Percentiles rank a stretch among this genome's conserved stretches.
Conservation (phyloP, 2,888 invertebrate species). For the Malachius bipustulatus region DNA sequence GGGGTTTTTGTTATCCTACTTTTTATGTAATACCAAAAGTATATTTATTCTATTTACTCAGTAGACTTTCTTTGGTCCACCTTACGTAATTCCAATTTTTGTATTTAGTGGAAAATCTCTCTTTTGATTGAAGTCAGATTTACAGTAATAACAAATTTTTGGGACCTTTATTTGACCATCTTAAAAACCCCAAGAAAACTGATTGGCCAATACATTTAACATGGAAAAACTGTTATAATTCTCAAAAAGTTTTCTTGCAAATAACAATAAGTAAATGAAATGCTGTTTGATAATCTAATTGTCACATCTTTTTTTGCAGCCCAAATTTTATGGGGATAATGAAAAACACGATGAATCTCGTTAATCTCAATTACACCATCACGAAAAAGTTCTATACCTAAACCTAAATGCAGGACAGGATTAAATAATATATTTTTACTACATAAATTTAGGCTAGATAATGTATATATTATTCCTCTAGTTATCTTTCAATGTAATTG, state of each 20-base stretch:
- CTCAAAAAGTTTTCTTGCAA: no score
- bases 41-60: no score
- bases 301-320: conserved; percentile 37
- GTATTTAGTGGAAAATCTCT: conserved; percentile 8
- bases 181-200: no score
- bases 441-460: not conserved
- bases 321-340: conserved; percentile 53
- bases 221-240: no score
- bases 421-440: conserved; percentile 1
- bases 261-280: no score
- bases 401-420: not conserved
- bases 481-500: not conserved
- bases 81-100: no score
- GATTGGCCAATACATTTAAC: not conserved
- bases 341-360: conserved; percentile 46
- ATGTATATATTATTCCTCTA: not conserved
- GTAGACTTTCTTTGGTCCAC: no score
- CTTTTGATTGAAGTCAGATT: conserved; percentile 5
- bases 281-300: not conserved
- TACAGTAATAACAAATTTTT: conserved; percentile 7
- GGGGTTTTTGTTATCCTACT: no score
- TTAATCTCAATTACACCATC: conserved; percentile 8
- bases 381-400: not conserved
- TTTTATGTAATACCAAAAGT: no score
- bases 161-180: no score